Percentiles rank a stretch among this genome's conserved stretches.
phyloP scores from a whole-genome alignment of 2,797 vertebrate genomes.

The Lepilemur septentrionalis region DNA sequence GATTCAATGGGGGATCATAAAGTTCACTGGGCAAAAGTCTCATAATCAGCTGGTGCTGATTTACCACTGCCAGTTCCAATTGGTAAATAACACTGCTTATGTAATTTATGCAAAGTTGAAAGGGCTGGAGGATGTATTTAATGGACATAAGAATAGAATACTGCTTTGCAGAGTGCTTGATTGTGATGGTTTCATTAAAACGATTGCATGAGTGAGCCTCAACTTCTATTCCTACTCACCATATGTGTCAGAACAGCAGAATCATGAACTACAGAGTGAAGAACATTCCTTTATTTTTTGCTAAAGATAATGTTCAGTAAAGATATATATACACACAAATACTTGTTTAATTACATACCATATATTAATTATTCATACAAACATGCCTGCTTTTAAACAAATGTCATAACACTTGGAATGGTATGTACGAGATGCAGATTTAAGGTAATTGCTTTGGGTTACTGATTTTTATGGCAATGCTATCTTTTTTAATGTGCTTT shows the following conservation, averaged over 20 bases:
- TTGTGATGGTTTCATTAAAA: slow-evolving; percentile 76
- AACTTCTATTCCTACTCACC: slow-evolving; percentile 47
- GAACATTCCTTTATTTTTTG: slow-evolving; percentile 33
- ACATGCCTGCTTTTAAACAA: neutral
- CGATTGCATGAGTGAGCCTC: slow-evolving; percentile 63
- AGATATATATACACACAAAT: neutral
- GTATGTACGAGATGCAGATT: neutral
- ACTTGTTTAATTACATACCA: neutral
- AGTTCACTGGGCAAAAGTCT: slow-evolving; percentile 78
- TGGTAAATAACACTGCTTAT: slow-evolving; percentile 74
- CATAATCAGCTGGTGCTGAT: slow-evolving; percentile 79
- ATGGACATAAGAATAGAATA: slow-evolving; percentile 64
- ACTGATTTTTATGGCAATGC: neutral
- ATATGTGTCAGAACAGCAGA: slow-evolving; percentile 49
- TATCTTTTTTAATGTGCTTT: neutral
- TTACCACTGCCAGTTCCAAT: slow-evolving; percentile 75
- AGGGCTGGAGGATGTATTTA: slow-evolving; percentile 54
- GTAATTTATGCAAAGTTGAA: slow-evolving; percentile 67
- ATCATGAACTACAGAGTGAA: neutral
- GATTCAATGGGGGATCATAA: slow-evolving; percentile 71
- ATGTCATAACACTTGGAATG: neutral
- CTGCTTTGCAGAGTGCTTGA: slow-evolving; percentile 71
- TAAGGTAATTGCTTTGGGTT: neutral
- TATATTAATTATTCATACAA: slow-evolving; percentile 5
- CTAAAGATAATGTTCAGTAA: neutral